phyloP scores from a whole-genome alignment of 1,140 invertebrate genomes.

The Sarcophaga peregrina region DNA sequence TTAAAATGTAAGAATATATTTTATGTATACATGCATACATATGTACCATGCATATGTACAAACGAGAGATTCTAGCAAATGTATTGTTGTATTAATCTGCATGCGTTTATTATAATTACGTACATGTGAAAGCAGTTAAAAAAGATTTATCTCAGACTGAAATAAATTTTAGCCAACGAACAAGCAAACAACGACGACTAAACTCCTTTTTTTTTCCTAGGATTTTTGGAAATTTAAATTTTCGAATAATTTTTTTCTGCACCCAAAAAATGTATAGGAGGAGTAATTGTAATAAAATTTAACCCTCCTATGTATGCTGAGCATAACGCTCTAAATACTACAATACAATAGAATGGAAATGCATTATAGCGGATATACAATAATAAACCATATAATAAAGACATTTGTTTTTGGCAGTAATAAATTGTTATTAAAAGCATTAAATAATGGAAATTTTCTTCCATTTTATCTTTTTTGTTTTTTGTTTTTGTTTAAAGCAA shows the following conservation, averaged over 20 bases:
- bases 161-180: neutral
- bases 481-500: neutral
- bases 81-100: neutral
- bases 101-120: slow-evolving; percentile 6
- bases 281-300: neutral
- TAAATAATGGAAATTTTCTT: neutral
- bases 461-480: too few species aligned
- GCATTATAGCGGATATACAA: neutral
- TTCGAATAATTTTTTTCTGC: too few species aligned
- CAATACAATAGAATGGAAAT: neutral
- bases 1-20: neutral
- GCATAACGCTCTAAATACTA: neutral
- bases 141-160: neutral
- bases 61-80: neutral
- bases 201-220: neutral
- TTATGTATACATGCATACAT: too few species aligned
- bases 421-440: neutral
- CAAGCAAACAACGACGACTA: neutral
- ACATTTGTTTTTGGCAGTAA: slow-evolving; percentile 15
- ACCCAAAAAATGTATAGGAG: neutral
- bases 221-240: neutral
- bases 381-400: neutral
- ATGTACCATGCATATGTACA: neutral
- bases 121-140: neutral
- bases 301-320: neutral